Base-by-base conservation (phyloP, 2,113 vertebrate species). In the Pleuronectes platessa region DNA sequence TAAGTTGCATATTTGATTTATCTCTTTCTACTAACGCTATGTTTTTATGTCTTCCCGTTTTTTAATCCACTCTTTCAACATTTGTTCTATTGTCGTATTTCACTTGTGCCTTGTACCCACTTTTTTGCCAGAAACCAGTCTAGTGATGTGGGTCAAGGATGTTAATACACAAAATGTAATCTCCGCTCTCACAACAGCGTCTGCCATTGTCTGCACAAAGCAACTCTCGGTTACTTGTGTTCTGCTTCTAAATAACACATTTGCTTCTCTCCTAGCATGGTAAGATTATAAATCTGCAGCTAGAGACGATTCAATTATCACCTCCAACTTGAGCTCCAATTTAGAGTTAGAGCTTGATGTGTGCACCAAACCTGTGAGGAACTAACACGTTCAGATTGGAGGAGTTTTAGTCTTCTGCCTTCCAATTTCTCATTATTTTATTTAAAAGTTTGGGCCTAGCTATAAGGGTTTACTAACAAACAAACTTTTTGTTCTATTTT, bases 311-410 rank as follows among this genome's bases (percentile, higher is more conserved):
- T 76, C 75, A 23, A 74, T 68, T 82, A 37, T 84, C 74, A 83
- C 71, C 71, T 83, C 79, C 13, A 59, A 54, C 51, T 9, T n/a
- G 20, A 54, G 7, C 5, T 9, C 13, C 51, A n/a, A 86, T 58
- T 76, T 77, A 49, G 78, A 61, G 45, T 58, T 70, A 79, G 61
- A 76, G 53, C 27, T 70, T 78, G 75, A 76, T 80, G 83, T 88
- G 83, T 84, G 60, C 27, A n/a, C 51, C 51, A 80, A 76, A 84
- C 40, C 71, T 54, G 65, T 14, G 11, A 63, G 35, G 68, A 62
- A 21, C 49, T 54, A 3, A 76, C 26, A 26, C 0, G 7, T 74
- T 82, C 53, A 68, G 74, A 55, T 7, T 62, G 62, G 53, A 69
- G 68, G 59, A 73, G 5, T 26, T 37, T 26, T 54, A 24, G 51